These are phyloP conservation scores for Drosophila tani DNA, from an alignment of 1,140 invertebrate genomes.

Conservation along the genomic window DNA sequence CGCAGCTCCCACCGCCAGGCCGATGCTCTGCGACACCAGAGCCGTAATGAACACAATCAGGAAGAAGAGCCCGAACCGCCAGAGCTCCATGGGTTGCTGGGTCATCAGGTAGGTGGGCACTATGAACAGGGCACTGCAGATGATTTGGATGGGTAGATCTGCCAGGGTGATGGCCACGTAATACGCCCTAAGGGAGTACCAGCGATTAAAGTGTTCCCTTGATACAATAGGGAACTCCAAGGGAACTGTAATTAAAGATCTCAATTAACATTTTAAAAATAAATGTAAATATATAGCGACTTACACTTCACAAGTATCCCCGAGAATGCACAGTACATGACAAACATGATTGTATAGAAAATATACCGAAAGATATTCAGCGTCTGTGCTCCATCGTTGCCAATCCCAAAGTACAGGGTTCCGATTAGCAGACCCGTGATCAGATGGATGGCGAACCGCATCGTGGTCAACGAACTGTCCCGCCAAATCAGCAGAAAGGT, in stretches of 20 bases:
- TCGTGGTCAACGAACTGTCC: constrained; percentile 88
- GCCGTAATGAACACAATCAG: constrained; percentile 91
- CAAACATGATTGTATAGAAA: constrained; percentile 93
- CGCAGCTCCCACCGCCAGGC: constrained; percentile 92
- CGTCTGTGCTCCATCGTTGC: constrained; percentile 90
- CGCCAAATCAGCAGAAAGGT: constrained; percentile 87
- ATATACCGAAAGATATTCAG: constrained; percentile 91
- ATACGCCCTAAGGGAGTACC: constrained; percentile 96
- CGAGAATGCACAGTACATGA: constrained; percentile 95
- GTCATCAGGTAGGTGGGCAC: constrained; percentile 94
- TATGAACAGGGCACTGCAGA: constrained; percentile 91
- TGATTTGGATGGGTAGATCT: constrained; percentile 93
- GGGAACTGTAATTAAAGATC: constrained; percentile 89
- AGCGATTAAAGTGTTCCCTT: constrained; percentile 96
- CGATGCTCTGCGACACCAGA: constrained; percentile 93
- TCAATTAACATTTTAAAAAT: constrained; percentile 9
- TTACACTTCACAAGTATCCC: constrained; percentile 94
- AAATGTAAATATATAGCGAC: constrained; percentile 76
- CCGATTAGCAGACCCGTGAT: constrained; percentile 92
- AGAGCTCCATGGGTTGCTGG: constrained; percentile 90
- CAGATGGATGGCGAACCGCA: constrained; percentile 91
- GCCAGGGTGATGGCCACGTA: constrained; percentile 94
- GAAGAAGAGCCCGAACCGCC: constrained; percentile 90
- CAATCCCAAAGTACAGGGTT: constrained; percentile 92
- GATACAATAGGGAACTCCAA: constrained; percentile 93